Conservation (phyloP, 1,140 invertebrate species). For the Goniozus legneri region DNA sequence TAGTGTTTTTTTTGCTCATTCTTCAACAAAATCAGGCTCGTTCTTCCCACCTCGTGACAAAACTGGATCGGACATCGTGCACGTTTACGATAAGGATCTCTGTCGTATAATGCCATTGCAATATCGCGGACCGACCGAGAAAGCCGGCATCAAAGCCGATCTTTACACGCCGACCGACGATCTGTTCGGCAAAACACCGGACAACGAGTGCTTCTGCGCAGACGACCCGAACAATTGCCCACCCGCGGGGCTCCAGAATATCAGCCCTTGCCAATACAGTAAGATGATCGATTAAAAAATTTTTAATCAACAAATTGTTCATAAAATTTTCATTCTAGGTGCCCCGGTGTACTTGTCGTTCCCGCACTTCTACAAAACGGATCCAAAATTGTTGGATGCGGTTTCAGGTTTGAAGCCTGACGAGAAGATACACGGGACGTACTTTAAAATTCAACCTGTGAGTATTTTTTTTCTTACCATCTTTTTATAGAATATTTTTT, state of each 20-base stretch:
- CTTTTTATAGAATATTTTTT: no score
- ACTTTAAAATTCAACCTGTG: constrained; percentile 85
- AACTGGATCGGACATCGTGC: constrained; percentile 69
- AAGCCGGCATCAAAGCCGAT: constrained; percentile 68
- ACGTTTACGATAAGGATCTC: constrained; percentile 82
- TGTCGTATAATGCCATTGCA: constrained; percentile 75
- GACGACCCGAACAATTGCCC: constrained; percentile 65
- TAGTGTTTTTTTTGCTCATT: no score
- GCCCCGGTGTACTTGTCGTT: constrained; percentile 83
- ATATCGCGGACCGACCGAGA: constrained; percentile 63
- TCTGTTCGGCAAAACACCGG: constrained; percentile 66
- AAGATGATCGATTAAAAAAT: constrained; percentile 26
- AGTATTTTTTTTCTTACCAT: constrained; percentile 39
- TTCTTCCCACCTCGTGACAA: constrained; percentile 74
- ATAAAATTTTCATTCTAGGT: constrained; percentile 56
- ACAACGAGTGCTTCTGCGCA: constrained; percentile 80
- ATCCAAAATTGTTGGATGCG: constrained; percentile 65
- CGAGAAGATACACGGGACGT: constrained; percentile 69
- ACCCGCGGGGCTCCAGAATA: constrained; percentile 74
- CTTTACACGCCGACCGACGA: constrained; percentile 69
- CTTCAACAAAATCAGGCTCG: no score
- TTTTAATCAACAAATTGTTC: constrained; percentile 8
- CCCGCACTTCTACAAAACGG: constrained; percentile 84
- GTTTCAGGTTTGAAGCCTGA: constrained; percentile 74
- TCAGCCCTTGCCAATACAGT: constrained; percentile 84